These are phyloP conservation scores for Rotaria magnacalcarata DNA, from an alignment of 2,888 invertebrate genomes.

Conservation along the genomic window DNA sequence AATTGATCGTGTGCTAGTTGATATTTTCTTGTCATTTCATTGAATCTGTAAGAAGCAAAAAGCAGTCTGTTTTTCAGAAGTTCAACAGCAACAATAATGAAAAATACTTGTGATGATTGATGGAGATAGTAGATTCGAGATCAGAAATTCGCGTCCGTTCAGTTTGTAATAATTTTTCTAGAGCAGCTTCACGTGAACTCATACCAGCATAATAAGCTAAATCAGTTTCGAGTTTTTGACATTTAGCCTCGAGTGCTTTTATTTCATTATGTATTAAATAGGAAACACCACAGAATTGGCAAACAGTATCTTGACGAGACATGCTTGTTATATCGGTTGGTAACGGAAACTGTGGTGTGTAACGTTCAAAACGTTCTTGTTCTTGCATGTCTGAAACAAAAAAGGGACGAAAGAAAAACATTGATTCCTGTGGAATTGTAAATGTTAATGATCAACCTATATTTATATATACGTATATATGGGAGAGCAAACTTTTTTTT, in stretches of 20 bases:
- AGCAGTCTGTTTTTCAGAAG: too few species aligned
- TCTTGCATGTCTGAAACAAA: neutral
- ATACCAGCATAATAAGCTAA: constrained; percentile 34
- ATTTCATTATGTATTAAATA: constrained; percentile 60
- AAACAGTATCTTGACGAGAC: constrained; percentile 56
- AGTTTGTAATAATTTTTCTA: constrained; percentile 8
- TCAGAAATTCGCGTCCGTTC: neutral
- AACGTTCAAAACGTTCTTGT: constrained; percentile 44
- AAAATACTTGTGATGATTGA: neutral
- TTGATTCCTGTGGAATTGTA: too few species aligned
- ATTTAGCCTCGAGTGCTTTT: constrained; percentile 56
- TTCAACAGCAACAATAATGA: too few species aligned
- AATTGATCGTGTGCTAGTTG: neutral
- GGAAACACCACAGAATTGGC: constrained; percentile 59
- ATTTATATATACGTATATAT: neutral
- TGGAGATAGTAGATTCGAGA: neutral
- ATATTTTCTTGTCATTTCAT: neutral
- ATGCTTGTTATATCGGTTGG: constrained; percentile 56
- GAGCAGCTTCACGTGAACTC: constrained; percentile 11
- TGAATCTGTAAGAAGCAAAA: neutral
- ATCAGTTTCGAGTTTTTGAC: constrained; percentile 48
- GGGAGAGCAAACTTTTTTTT: neutral
- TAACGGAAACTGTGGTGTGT: constrained; percentile 54
- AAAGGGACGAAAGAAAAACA: neutral
- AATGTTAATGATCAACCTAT: too few species aligned